Conservation (phyloP, 92 coral and sea anemone species). For the Palythoa grandis region DNA sequence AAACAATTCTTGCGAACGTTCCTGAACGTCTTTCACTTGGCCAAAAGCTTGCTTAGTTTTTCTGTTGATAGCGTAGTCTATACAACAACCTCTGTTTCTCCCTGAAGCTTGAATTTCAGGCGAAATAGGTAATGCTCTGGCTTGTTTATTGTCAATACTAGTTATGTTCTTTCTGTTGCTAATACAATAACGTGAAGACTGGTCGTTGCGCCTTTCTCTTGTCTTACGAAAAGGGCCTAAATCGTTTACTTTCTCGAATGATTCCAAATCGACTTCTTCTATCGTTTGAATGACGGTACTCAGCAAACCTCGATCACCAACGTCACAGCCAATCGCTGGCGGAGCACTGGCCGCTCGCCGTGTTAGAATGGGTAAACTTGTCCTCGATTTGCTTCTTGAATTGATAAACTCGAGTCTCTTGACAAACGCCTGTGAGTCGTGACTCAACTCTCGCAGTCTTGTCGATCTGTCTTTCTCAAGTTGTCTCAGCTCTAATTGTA, state of each 20-base stretch:
- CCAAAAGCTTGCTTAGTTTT: not conserved
- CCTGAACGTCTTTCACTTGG: not conserved
- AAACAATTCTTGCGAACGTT: not conserved
- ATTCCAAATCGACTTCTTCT: not conserved
- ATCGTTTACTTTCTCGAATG: conserved; percentile 1
- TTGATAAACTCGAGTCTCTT: conserved; percentile 68
- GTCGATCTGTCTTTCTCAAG: conserved; percentile 74
- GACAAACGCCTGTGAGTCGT: conserved; percentile 81
- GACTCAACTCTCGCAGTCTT: conserved; percentile 74
- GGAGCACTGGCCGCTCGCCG: conserved; percentile 68
- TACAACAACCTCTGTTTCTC: not conserved
- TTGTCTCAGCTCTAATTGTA: conserved; percentile 73
- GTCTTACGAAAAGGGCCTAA: not conserved
- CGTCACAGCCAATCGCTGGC: not conserved
- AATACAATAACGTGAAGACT: not conserved
- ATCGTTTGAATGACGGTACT: not conserved
- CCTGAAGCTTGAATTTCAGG: not conserved
- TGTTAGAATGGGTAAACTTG: conserved; percentile 50
- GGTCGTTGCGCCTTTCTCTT: not conserved
- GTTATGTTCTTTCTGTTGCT: not conserved
- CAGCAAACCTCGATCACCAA: not conserved
- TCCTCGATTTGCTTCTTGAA: conserved; percentile 52
- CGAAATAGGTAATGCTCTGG: not conserved
- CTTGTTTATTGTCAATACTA: not conserved
- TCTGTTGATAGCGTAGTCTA: not conserved